These are phyloP conservation scores for Bugulina stolonifera DNA, from an alignment of 2,888 invertebrate species.

Conservation along the genomic window DNA sequence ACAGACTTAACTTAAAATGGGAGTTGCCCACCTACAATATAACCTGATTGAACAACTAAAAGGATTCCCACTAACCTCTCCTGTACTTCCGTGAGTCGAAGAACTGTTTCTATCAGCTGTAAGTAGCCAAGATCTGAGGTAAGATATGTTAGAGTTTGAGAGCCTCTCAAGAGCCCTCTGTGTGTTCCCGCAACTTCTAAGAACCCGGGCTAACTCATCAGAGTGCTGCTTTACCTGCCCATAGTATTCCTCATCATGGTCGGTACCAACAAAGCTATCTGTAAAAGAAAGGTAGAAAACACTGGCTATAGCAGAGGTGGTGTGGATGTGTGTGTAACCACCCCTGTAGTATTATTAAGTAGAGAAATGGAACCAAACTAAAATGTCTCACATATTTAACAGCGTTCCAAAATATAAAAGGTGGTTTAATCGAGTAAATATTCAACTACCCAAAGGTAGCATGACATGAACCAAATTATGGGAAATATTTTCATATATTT, in stretches of 20 bases:
- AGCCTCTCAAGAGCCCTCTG: slow-evolving; percentile 22
- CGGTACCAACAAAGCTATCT: slow-evolving; percentile 8
- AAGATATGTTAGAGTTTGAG: not conserved
- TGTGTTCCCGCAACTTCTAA: not conserved
- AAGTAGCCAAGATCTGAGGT: slow-evolving; percentile 17
- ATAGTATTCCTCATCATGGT: slow-evolving; percentile 14
- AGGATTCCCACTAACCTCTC: not conserved
- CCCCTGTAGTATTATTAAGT: too few species aligned
- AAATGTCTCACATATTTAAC: too few species aligned
- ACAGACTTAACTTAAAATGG: too few species aligned
- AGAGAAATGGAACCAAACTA: too few species aligned
- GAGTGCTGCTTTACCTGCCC: slow-evolving; percentile 1
- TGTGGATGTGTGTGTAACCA: too few species aligned
- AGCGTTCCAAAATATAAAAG: too few species aligned
- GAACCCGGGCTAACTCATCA: not conserved
- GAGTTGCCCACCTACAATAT: not conserved
- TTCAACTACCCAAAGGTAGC: too few species aligned
- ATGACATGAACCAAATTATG: too few species aligned
- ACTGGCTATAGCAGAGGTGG: too few species aligned
- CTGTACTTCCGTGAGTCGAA: slow-evolving; percentile 1
- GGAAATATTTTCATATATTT: too few species aligned
- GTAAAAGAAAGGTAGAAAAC: not conserved
- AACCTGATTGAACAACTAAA: not conserved
- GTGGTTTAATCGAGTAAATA: too few species aligned
- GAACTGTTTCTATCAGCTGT: not conserved